Percentiles rank a stretch among this genome's conserved stretches.
These are phyloP conservation scores for Philotrypesis tridentata DNA, from an alignment of 1,140 invertebrate genomes.

Conservation along the genomic window DNA sequence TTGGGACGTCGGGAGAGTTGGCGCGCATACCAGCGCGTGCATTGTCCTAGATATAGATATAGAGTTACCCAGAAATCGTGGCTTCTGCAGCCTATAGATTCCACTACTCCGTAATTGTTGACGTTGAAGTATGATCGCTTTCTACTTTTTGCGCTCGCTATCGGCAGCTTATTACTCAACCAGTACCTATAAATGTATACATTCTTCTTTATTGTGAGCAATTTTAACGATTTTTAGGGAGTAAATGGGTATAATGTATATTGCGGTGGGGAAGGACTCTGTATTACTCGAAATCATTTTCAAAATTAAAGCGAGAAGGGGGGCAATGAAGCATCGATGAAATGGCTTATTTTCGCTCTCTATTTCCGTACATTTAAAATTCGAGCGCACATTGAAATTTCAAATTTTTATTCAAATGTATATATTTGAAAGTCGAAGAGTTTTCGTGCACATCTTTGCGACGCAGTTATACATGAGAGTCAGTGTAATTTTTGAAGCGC, in stretches of 20 bases:
- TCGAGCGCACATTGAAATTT: neutral
- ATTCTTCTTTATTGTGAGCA: too few species aligned
- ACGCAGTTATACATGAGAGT: neutral
- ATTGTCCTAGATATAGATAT: neutral
- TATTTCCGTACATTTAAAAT: neutral
- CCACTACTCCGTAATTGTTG: slow-evolving; percentile 8
- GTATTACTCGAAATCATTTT: too few species aligned
- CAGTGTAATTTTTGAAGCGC: neutral
- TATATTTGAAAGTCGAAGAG: neutral
- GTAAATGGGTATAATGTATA: too few species aligned
- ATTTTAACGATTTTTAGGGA: too few species aligned
- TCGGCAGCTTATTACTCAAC: neutral
- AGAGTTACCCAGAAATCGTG: slow-evolving; percentile 18
- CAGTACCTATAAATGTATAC: neutral
- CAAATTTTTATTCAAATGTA: neutral
- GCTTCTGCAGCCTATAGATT: neutral
- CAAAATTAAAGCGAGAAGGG: neutral
- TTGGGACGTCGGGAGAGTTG: neutral
- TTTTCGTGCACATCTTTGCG: neutral
- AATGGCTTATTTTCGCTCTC: neutral
- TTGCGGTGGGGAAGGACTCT: too few species aligned
- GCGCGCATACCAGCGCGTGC: neutral
- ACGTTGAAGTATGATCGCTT: neutral
- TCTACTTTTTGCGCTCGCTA: neutral
- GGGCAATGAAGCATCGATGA: neutral